Conservation (phyloP, 1,140 invertebrate species). For the Nasonia vitripennis region DNA sequence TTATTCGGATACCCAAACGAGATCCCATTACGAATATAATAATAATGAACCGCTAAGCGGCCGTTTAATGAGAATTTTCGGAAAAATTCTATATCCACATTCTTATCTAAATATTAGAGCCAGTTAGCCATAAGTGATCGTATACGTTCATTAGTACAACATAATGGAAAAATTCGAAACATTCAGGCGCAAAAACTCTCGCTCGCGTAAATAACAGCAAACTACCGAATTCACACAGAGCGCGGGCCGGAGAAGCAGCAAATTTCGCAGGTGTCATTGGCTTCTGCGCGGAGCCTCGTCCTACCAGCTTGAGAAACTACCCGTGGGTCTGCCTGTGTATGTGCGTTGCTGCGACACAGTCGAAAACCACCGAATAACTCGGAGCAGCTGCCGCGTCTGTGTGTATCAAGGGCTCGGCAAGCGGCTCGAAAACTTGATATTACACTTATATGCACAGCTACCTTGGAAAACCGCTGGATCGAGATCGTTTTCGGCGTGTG, state of each 20-base stretch:
- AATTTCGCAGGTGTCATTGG: constrained; percentile 28
- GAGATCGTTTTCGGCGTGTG: not conserved
- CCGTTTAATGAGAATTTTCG: not conserved
- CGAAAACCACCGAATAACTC: constrained; percentile 11
- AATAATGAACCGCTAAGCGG: not conserved
- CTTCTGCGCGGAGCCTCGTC: constrained; percentile 4
- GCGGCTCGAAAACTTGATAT: not conserved
- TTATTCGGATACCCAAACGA: too few species aligned
- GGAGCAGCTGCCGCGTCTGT: not conserved
- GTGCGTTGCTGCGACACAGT: not conserved
- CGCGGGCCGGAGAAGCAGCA: too few species aligned
- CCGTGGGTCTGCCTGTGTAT: not conserved
- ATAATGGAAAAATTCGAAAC: not conserved
- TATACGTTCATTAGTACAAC: not conserved
- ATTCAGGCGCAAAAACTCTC: not conserved
- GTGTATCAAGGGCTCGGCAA: not conserved
- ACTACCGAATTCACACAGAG: not conserved
- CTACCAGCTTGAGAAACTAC: constrained; percentile 3
- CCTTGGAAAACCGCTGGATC: not conserved
- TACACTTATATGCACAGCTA: not conserved
- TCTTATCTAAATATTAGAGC: not conserved
- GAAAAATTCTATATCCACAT: too few species aligned
- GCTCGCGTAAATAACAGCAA: not conserved
- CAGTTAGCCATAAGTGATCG: not conserved
- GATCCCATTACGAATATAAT: too few species aligned